Percentiles rank a stretch among this genome's conserved stretches.
These are phyloP conservation scores for Pseudobourletiella spinata DNA, from an alignment of 1,140 invertebrate species.

Conservation along the genomic window DNA sequence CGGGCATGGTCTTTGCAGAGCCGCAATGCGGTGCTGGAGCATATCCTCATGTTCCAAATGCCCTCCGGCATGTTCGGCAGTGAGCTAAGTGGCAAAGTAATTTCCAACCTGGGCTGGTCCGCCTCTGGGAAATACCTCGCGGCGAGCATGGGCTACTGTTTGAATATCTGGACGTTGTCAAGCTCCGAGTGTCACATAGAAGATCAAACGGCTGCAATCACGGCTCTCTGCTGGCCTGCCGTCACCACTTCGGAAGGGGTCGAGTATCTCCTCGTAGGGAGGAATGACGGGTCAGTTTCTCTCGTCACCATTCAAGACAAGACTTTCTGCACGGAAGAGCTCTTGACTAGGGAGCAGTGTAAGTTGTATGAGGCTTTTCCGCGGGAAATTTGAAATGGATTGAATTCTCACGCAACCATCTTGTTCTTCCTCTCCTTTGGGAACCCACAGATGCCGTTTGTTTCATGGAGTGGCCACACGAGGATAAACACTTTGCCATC, in stretches of 20 bases:
- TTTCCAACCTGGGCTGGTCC: constrained; percentile 49
- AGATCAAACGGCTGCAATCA: constrained; percentile 45
- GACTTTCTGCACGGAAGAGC: constrained; percentile 27
- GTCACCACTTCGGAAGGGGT: constrained; percentile 38
- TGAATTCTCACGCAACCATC: no score
- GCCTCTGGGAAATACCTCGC: constrained; percentile 48
- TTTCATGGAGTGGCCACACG: constrained; percentile 22
- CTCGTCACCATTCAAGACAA: constrained; percentile 40
- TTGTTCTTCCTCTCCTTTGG: no score
- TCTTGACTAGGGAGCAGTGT: constrained; percentile 13
- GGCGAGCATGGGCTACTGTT: constrained; percentile 48
- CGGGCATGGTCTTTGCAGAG: constrained; percentile 49
- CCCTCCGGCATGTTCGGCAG: constrained; percentile 46
- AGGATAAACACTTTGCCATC: constrained; percentile 19
- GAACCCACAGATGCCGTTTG: constrained; percentile 16
- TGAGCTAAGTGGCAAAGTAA: constrained; percentile 47
- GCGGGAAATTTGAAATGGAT: background rate
- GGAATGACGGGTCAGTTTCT: constrained; percentile 47
- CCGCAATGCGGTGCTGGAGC: constrained; percentile 45
- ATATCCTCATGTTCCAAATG: constrained; percentile 51
- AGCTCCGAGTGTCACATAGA: constrained; percentile 42
- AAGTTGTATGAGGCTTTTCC: background rate
- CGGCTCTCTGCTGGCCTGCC: constrained; percentile 46
- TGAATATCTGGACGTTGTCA: constrained; percentile 51
- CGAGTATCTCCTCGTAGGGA: constrained; percentile 48